Percentiles rank a stretch among this genome's conserved stretches.
Evolutionary conservation across 1,140 invertebrate genomes (phyloP).

Genomic region (Rhizoglyphus robini): DNA sequence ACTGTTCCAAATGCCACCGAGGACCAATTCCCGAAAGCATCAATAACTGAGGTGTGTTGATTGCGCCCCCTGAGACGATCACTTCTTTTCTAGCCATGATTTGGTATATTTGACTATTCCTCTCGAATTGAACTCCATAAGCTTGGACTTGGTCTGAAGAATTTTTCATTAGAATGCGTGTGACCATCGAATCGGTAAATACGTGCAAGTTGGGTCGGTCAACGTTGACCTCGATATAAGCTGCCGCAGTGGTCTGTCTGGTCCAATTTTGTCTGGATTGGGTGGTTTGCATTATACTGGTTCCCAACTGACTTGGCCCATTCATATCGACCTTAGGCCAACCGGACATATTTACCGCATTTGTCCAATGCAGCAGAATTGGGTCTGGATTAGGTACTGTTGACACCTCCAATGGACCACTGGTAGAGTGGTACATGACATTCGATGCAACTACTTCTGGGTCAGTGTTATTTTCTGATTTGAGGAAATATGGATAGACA

Average conservation of each 20-base stretch:
- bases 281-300: constrained; percentile 53
- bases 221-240: constrained; percentile 66
- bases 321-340: constrained; percentile 67
- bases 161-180: constrained; percentile 61
- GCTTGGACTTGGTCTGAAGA: constrained; percentile 63
- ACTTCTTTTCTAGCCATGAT: constrained; percentile 58
- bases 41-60: too few species aligned
- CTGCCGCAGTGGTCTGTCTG: constrained; percentile 74
- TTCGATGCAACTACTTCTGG: constrained; percentile 33
- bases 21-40: too few species aligned
- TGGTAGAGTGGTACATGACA: constrained; percentile 48
- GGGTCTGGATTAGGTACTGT: constrained; percentile 65
- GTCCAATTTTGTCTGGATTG: constrained; percentile 65
- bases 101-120: constrained; percentile 44
- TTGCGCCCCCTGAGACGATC: constrained; percentile 59
- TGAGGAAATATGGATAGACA: constrained; percentile 49
- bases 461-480: constrained; percentile 35
- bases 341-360: constrained; percentile 61
- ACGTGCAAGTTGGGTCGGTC: constrained; percentile 68
- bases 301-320: constrained; percentile 54
- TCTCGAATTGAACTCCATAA: constrained; percentile 56
- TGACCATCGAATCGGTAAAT: constrained; percentile 65
- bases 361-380: constrained; percentile 42
- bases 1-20: constrained; percentile 34
- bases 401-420: too few species aligned